Percentiles rank a stretch among this genome's conserved stretches.
Evolutionary conservation across 2,797 vertebrate species (phyloP).

Genomic region (Tamandua tetradactyla): DNA sequence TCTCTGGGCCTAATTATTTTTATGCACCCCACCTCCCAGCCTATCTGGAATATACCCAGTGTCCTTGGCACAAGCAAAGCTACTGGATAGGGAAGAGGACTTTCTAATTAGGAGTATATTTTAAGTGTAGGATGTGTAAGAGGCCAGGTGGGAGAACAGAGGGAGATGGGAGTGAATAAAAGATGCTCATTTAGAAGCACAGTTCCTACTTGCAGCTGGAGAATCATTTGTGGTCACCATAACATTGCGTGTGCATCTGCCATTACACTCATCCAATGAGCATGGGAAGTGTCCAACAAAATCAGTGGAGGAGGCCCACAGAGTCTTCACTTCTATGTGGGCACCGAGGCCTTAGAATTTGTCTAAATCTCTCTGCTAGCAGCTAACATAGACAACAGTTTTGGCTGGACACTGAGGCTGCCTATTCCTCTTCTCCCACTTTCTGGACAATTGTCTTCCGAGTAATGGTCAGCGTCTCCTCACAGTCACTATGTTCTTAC

Average conservation of each 20-base stretch:
- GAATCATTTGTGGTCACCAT: slow-evolving; percentile 37
- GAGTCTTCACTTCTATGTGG: not conserved
- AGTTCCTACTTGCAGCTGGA: slow-evolving; percentile 37
- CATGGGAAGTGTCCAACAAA: slow-evolving; percentile 19
- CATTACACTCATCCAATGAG: slow-evolving; percentile 43
- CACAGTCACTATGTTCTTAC: not conserved
- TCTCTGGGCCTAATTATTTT: slow-evolving; percentile 38
- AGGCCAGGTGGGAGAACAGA: slow-evolving; percentile 77
- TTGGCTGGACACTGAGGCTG: not conserved
- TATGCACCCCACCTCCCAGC: not conserved
- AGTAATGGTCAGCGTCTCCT: not conserved
- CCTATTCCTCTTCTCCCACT: not conserved
- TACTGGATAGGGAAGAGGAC: slow-evolving; percentile 28
- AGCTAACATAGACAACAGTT: not conserved
- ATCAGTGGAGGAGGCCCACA: slow-evolving; percentile 37
- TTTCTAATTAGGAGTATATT: slow-evolving; percentile 65
- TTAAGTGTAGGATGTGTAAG: slow-evolving; percentile 47
- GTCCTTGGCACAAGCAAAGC: slow-evolving; percentile 49
- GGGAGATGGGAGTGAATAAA: slow-evolving; percentile 71
- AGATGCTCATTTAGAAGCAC: slow-evolving; percentile 65
- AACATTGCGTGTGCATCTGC: slow-evolving; percentile 44
- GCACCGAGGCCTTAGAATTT: not conserved
- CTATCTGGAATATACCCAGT: slow-evolving; percentile 44
- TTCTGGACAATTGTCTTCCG: not conserved
- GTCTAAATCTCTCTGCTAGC: not conserved